phyloP scores from a whole-genome alignment of 2,888 invertebrate genomes.

The Mythimna impura region DNA sequence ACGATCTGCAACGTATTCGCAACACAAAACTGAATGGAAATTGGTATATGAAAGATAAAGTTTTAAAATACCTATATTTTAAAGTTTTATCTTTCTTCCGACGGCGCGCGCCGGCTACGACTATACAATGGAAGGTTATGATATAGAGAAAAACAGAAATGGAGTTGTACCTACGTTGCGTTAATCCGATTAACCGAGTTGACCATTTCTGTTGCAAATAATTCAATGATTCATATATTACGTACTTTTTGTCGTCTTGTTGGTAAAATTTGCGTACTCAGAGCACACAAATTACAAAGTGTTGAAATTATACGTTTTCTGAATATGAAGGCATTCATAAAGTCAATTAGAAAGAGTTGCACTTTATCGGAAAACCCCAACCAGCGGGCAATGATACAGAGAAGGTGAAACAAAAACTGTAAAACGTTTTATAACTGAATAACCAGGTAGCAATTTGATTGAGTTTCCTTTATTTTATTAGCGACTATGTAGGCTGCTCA shows the following conservation, averaged over 20 bases:
- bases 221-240: not conserved
- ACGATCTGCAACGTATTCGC: not conserved
- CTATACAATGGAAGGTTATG: not conserved
- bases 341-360: not conserved
- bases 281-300: not conserved
- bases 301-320: not conserved
- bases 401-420: not conserved
- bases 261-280: conserved; percentile 12
- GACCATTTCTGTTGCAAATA: not conserved
- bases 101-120: not conserved
- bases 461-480: not conserved
- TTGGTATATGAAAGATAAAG: not conserved
- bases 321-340: not conserved
- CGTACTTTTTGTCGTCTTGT: not conserved
- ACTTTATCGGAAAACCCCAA: not conserved
- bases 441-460: not conserved
- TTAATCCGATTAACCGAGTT: not conserved
- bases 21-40: not conserved
- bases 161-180: not conserved
- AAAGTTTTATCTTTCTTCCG: not conserved
- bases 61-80: not conserved
- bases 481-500: not conserved
- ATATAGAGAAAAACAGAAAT: not conserved
- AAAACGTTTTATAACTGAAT: not conserved
- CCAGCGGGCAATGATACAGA: not conserved